Evolutionary conservation across 2,797 vertebrate species (phyloP).

Genomic region (Knipowitschia caucasica): DNA sequence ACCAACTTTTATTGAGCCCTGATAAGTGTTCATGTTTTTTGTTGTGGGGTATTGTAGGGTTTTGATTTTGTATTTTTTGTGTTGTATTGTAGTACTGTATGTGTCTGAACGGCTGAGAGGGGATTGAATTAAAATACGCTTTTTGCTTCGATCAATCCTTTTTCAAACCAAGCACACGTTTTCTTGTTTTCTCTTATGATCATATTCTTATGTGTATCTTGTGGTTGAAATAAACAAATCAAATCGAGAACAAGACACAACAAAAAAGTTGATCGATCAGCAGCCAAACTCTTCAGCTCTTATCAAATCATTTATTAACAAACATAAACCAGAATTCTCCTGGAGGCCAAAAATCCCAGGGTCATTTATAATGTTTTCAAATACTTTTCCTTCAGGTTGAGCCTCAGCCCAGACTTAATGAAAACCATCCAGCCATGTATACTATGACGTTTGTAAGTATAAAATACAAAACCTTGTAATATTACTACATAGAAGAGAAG

Average conservation of each 20-base stretch:
- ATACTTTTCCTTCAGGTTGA: conserved; percentile 44
- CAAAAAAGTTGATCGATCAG: neutral
- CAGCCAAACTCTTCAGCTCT: conserved; percentile 22
- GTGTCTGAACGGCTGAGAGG: too few species aligned
- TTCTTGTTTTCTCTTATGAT: too few species aligned
- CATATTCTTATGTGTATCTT: too few species aligned
- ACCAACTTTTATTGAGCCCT: too few species aligned
- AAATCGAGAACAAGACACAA: neutral
- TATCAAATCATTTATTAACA: conserved; percentile 19
- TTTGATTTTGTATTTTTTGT: too few species aligned
- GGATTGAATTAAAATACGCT: too few species aligned
- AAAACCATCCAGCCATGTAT: conserved; percentile 49
- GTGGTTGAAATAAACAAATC: too few species aligned
- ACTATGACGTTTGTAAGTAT: conserved; percentile 31
- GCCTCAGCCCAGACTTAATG: conserved; percentile 48
- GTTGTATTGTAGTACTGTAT: too few species aligned
- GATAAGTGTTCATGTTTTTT: too few species aligned
- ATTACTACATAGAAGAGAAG: neutral
- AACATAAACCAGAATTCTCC: conserved; percentile 11
- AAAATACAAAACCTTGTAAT: neutral
- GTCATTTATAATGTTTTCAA: conserved; percentile 50
- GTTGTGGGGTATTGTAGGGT: too few species aligned
- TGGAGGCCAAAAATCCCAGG: conserved; percentile 49
- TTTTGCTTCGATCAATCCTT: too few species aligned
- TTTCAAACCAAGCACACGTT: too few species aligned